Conservation (phyloP, 2,797 vertebrate species). For the Allobates femoralis region DNA sequence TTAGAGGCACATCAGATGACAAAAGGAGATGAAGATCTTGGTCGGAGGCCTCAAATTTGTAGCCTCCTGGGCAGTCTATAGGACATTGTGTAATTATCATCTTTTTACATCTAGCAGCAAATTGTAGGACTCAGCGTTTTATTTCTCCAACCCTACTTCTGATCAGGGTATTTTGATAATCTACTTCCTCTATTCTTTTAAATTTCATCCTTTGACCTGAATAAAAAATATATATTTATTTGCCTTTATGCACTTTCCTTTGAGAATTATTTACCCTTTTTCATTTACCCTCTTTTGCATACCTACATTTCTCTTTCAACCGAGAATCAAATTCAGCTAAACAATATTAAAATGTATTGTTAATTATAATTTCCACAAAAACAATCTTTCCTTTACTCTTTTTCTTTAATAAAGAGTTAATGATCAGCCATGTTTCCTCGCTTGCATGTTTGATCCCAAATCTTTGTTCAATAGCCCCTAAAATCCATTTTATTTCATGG, state of each 20-base stretch:
- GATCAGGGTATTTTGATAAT: too few species aligned
- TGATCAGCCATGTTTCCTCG: background rate
- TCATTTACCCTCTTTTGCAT: background rate
- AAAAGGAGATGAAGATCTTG: too few species aligned
- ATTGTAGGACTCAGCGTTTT: too few species aligned
- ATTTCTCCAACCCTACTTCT: too few species aligned
- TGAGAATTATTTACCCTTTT: background rate
- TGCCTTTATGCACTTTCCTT: background rate
- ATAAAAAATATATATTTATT: background rate
- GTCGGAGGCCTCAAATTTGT: too few species aligned
- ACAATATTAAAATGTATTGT: background rate
- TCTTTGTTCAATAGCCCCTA: slow-evolving; percentile 37
- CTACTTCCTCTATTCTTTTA: too few species aligned
- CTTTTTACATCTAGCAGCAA: too few species aligned
- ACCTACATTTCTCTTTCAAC: background rate
- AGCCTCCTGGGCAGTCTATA: too few species aligned
- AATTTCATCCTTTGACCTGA: background rate
- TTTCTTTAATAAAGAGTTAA: background rate
- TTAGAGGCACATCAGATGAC: too few species aligned
- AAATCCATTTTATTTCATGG: slow-evolving; percentile 35
- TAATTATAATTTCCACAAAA: background rate
- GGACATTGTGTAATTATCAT: too few species aligned
- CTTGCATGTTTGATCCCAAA: slow-evolving; percentile 10
- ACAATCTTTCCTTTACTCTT: background rate
- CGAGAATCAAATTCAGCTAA: background rate